phyloP scores from a whole-genome alignment of 2,113 vertebrate species.

The Sylvicapra grimmia region DNA sequence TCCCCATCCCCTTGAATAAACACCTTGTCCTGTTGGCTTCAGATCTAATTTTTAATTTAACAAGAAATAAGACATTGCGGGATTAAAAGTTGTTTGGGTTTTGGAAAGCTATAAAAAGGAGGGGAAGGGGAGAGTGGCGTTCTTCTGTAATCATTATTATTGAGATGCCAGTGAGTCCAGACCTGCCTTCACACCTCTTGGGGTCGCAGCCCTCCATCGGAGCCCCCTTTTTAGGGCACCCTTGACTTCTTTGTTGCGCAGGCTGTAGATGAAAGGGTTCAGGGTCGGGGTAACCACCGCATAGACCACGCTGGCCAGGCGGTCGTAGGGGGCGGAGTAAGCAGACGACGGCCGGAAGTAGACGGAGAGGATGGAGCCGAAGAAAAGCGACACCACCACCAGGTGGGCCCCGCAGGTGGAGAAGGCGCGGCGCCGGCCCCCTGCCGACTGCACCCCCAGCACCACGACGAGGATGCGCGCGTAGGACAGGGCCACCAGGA shows the following conservation, averaged over 20 bases:
- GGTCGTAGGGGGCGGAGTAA: conserved; percentile 43
- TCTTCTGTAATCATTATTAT: neutral
- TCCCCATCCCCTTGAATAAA: neutral
- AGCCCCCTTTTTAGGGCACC: conserved; percentile 12
- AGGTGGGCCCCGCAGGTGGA: conserved; percentile 59
- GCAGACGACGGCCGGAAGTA: conserved; percentile 46
- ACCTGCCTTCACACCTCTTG: neutral
- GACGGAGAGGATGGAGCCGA: conserved; percentile 42
- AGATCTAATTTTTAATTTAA: neutral
- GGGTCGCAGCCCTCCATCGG: neutral
- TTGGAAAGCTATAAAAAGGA: neutral
- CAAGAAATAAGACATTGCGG: neutral
- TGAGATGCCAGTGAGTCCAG: neutral
- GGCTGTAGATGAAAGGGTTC: conserved; percentile 70
- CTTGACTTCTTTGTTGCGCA: conserved; percentile 60
- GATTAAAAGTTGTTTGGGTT: neutral
- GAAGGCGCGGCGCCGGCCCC: neutral
- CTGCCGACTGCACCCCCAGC: neutral
- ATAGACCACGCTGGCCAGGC: conserved; percentile 55
- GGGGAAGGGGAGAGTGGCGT: rapidly evolving
- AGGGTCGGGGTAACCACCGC: conserved; percentile 52
- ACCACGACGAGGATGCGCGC: neutral
- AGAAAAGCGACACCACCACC: conserved; percentile 52
- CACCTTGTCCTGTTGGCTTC: neutral
- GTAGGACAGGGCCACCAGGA: conserved; percentile 42